Base-by-base conservation (phyloP, 92 coral and sea anemone genomes). In the Palythoa grandiflora region DNA sequence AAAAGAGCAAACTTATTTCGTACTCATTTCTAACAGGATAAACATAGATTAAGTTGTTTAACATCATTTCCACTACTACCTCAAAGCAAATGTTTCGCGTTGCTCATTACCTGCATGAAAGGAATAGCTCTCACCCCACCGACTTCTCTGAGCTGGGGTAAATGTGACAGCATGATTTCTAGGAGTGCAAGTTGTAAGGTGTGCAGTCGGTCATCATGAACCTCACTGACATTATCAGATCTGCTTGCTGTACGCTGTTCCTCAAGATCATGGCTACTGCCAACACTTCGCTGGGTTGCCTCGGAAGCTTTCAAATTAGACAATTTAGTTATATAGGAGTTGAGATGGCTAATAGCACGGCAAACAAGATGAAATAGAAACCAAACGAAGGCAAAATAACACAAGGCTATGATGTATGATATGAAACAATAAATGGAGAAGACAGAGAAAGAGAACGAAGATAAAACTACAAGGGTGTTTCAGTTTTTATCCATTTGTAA, bases 101-200 rank as follows among this genome's bases (percentile, higher is more conserved):
- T 10, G 50, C 28, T 70, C 35, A 87, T 14, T 47, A 97, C 99
- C 98, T 97, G 99, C 99, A 97, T 97, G 83, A 93, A 95, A 1
- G 99, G 99, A 63, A 97, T 97, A 16, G 99, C 97, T 76, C 95
- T 94, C n/a, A 97, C 96, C 16, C 99, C 99, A 17, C 94, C 95
- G 3, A 95, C 95, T 1, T 93, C 95, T 53, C 90, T 91, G 10
- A 97, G 89, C 89, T 88, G 85, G 19, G 95, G 97, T 44, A 97
- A 84, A 75, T 97, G 98, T 14, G 91, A 83, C 51, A 97, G 75
- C 88, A 97, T 90, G 71, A 90, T 89, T 73, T 94, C 97, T 51
- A 97, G 90, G 7, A 97, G 94, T 73, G 96, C 77, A 36, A 97
- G 72, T 68, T 95, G 94, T 16, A 97, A 81, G 14, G 94, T 87